Percentiles rank a stretch among this genome's conserved stretches.
Conservation (phyloP, 2,888 invertebrate species). For the Chrysomela aeneicollis region DNA sequence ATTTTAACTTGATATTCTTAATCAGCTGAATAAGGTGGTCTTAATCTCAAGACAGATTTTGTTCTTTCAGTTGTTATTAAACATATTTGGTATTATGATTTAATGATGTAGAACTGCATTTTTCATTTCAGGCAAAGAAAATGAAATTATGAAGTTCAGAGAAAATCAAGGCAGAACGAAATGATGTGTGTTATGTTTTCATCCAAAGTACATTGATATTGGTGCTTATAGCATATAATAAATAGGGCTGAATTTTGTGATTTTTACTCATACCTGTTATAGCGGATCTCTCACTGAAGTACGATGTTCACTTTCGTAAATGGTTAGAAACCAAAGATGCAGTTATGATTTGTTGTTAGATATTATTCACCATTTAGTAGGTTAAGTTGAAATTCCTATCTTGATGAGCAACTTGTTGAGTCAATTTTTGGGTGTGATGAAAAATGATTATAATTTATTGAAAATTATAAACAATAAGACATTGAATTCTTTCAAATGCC, state of each 20-base stretch:
- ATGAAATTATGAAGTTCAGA: too few relatives aligned
- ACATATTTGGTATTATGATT: too few relatives aligned
- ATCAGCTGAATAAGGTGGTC: too few relatives aligned
- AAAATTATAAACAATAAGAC: too few relatives aligned
- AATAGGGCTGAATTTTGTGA: slow-evolving; percentile 52
- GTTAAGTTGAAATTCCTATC: slow-evolving; percentile 17
- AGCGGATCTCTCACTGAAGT: slow-evolving; percentile 41
- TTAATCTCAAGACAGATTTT: too few relatives aligned
- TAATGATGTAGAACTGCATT: too few relatives aligned
- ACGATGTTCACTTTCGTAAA: slow-evolving; percentile 36
- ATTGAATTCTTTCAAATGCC: too few relatives aligned
- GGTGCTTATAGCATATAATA: slow-evolving; percentile 50
- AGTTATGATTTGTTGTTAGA: slow-evolving; percentile 31
- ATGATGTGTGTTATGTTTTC: neutral
- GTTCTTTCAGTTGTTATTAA: too few relatives aligned
- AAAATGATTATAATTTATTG: too few relatives aligned
- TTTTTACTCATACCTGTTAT: slow-evolving; percentile 44
- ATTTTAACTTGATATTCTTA: too few relatives aligned
- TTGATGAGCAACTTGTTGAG: slow-evolving; percentile 4
- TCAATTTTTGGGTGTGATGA: neutral
- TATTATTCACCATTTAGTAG: slow-evolving; percentile 33
- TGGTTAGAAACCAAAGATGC: slow-evolving; percentile 47
- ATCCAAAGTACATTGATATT: slow-evolving; percentile 22
- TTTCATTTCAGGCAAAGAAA: too few relatives aligned
- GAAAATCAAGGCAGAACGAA: too few relatives aligned